Base-by-base conservation (phyloP, 2,888 invertebrate genomes). In the Drosophila tanythrix region DNA sequence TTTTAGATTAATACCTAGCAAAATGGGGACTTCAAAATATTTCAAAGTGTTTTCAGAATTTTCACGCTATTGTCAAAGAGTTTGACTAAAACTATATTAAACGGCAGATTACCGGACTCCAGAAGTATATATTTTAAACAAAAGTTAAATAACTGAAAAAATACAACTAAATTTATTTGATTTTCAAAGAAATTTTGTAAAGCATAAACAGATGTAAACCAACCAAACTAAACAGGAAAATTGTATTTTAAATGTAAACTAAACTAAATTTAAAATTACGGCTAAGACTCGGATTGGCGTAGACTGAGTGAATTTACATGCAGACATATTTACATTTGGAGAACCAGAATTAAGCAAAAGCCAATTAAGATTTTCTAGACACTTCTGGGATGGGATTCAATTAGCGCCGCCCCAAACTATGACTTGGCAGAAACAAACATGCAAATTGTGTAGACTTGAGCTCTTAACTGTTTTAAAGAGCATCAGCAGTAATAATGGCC, bases 391-490 rank as follows among this genome's bases (percentile, higher is more conserved):
- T 40, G 35, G 55, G 69, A 50, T 69, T 50, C 48, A 50, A 68
- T 56, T 40, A 48, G 52, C 29, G 25, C 21, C 43, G 29, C 29
- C 21, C 43, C 35, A 52, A 52, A n/a, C 60, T 52, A 10, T 15
- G 13, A 29, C 2, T 13, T 33, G 7, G 36, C 8, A 3, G 13
- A 33, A 33, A 38, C 35, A 55, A 40, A 55, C 33, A 56, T 27
- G 11, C 29, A 40, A 29, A 46, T 70, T 40, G 29, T 46, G 50
- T 59, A 31, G 46, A 38, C 52, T 56, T 51, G 36, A 51, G 52
- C 57, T 55, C 61, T 51, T 78, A 36, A 46, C 78, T 38, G 59
- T 35, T 48, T 65, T 55, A 61, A 72, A 55, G 52, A 57, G 51
- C 58, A 33, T 25, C 21, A 71, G 35, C 33, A 64, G 15, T 48